Conservation (phyloP, 1,140 invertebrate species). For the Berghia stephanieae region DNA sequence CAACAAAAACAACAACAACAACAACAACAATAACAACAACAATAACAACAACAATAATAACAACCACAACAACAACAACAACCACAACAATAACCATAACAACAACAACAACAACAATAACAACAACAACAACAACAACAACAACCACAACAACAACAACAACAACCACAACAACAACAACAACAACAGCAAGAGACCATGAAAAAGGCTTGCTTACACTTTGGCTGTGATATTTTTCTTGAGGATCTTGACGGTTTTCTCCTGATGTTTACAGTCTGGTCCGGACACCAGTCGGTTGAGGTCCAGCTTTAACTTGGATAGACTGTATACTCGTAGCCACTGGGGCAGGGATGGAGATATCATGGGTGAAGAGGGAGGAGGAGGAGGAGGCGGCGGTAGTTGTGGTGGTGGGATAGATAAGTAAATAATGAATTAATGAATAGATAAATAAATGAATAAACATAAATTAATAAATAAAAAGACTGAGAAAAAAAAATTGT, state of each 20-base stretch:
- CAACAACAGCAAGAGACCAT: too few relatives aligned
- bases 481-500: neutral
- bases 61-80: too few relatives aligned
- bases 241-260: conserved; percentile 59
- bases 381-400: neutral
- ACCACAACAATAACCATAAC: too few relatives aligned
- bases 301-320: conserved; percentile 64
- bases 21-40: too few relatives aligned
- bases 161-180: too few relatives aligned
- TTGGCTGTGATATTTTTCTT: conserved; percentile 64
- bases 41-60: too few relatives aligned
- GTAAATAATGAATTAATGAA: neutral
- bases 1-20: too few relatives aligned
- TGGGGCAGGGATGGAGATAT: conserved; percentile 50
- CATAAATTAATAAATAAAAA: neutral
- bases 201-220: conserved; percentile 60
- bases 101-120: too few relatives aligned
- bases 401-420: neutral
- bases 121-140: too few relatives aligned
- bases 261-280: conserved; percentile 65
- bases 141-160: too few relatives aligned
- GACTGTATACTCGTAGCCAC: conserved; percentile 64
- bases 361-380: neutral
- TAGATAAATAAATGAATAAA: neutral
- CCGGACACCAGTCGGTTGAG: conserved; percentile 63